phyloP scores from a whole-genome alignment of 2,113 vertebrate genomes.

The Ifrita kowaldi region DNA sequence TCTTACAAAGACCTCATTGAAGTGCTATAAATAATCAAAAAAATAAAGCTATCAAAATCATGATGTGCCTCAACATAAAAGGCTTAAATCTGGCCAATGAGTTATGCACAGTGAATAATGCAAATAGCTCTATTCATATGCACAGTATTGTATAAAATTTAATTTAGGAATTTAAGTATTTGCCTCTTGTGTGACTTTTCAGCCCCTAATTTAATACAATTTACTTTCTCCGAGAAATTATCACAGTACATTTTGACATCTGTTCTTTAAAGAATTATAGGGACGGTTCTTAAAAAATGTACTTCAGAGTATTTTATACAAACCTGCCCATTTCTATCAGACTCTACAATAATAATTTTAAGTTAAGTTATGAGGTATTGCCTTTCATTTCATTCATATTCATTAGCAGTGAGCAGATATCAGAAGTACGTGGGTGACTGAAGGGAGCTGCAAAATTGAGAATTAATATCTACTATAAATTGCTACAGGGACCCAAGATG shows the following conservation, averaged over 20 bases:
- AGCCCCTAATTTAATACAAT: constrained; percentile 16
- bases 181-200: constrained; percentile 14
- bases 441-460: not conserved
- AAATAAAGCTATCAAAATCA: not conserved
- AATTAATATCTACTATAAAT: not conserved
- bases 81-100: not conserved
- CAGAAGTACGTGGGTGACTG: not conserved
- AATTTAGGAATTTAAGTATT: constrained; percentile 30
- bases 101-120: constrained; percentile 26
- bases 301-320: constrained; percentile 8
- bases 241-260: not conserved
- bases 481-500: not conserved
- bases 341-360: constrained; percentile 12
- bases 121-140: not conserved
- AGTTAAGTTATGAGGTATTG: not conserved
- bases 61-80: not conserved
- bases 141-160: constrained; percentile 9
- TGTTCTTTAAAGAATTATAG: constrained; percentile 1
- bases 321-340: constrained; percentile 7
- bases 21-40: not conserved
- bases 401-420: constrained; percentile 23
- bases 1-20: not conserved
- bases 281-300: not conserved
- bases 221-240: constrained; percentile 21
- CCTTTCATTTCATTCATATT: constrained; percentile 36